phyloP scores from a whole-genome alignment of 2,888 invertebrate genomes.

The Keiferia lycopersicella region DNA sequence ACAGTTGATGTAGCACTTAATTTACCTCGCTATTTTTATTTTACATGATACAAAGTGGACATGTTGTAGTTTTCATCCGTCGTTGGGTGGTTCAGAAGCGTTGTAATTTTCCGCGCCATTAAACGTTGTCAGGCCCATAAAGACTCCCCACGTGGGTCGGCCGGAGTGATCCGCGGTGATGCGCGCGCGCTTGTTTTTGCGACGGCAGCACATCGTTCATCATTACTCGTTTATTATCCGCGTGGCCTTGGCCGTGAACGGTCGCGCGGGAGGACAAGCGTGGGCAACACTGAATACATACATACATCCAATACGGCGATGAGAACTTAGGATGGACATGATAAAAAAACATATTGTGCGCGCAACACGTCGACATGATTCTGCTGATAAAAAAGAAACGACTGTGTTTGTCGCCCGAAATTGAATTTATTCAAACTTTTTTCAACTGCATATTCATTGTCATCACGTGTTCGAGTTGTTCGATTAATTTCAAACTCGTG shows the following conservation, averaged over 20 bases:
- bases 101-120: slow-evolving; percentile 73
- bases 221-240: slow-evolving; percentile 73
- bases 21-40: slow-evolving; percentile 29
- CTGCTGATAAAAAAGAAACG: slow-evolving; percentile 38
- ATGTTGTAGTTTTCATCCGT: slow-evolving; percentile 52
- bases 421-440: slow-evolving; percentile 10
- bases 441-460: not conserved
- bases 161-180: slow-evolving; percentile 28
- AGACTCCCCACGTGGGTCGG: slow-evolving; percentile 68
- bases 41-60: slow-evolving; percentile 34
- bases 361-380: slow-evolving; percentile 39
- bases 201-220: slow-evolving; percentile 69
- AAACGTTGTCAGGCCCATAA: slow-evolving; percentile 65
- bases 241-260: slow-evolving; percentile 80
- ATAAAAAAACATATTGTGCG: slow-evolving; percentile 52
- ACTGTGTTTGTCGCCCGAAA: slow-evolving; percentile 30
- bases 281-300: slow-evolving; percentile 55
- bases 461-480: not conserved
- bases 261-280: slow-evolving; percentile 65
- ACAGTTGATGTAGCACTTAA: slow-evolving; percentile 36
- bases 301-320: slow-evolving; percentile 34
- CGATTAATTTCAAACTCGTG: not conserved
- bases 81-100: slow-evolving; percentile 44
- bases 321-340: slow-evolving; percentile 47
- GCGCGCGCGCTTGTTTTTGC: slow-evolving; percentile 62